Evolutionary conservation across 2,797 vertebrate species (phyloP), one percentile per base, ranked within the genome.

Genomic region (Danionella dracula): DNA sequence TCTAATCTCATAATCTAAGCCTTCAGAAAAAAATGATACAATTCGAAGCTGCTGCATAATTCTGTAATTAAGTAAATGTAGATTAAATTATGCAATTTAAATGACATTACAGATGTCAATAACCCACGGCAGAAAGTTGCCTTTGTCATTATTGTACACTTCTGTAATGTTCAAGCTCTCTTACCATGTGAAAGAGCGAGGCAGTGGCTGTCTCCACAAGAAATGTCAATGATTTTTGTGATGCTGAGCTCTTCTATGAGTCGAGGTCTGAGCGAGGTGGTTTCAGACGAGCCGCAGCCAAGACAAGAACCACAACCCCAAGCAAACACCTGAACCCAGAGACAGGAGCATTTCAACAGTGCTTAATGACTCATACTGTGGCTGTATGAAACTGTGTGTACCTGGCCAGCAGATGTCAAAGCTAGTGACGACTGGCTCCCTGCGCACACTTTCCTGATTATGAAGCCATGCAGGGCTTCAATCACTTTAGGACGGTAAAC

Each of bases 281-380:
- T 90, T 71, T 92, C 90, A 0, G 90, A 91, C 0, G 90, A 92
- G 0, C 90, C 90, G 0, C 89, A 91, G 0, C 90, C 90, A 19
- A 92, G 83, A 51, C 90, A 92, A n/a, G 90, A 90, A 0, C 90
- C 90, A 2, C 89, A 91, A 66, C 90, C 90, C 90, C 90, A 92
- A 0, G 90, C 88, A 6, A 88, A 90, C 53, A 91, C 90, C 90
- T 92, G 23, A 46, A 38, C 21, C 59, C 15, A 63, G 15, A 58
- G 7, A 54, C 46, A 49, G 10, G 1, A 44, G 13, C 42, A 38
- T 51, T 13, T 55, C 4, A 61, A 31, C 4, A 1, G 31, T 19
- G 13, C 34, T 27, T 41, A 41, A 27, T 34, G 5, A 32, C 29
- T n/a, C 23, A 27, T 27, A 27, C 3, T 6, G 3, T 27, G 23